Base-by-base conservation (phyloP, 2,797 vertebrate species). In the Rhynchonycteris naso region DNA sequence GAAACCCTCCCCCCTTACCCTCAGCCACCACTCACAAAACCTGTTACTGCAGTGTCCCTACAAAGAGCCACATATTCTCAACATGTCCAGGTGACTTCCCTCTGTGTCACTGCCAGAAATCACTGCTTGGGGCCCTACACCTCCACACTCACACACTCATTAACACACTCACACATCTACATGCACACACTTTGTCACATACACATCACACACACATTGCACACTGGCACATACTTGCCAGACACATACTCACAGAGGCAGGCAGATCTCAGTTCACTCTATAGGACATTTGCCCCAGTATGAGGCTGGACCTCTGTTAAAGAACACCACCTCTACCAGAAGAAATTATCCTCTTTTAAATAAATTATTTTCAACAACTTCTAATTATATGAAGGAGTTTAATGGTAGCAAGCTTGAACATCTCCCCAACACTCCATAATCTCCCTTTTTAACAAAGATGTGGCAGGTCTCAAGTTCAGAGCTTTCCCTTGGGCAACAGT, bases 311-410 rank as follows among this genome's bases (percentile, higher is more conserved):
- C 47, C 33, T 10, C n/a, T 28, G 43, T 43, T 65, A 50, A 35
- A 43, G 22, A 28, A 22, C 2, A 9, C 38, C 18, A 1, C 1
- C n/a, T 14, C 74, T 28, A 14, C 28, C 9, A 1, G 38, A 66
- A 81, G 63, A 30, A 81, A 91, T 30, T 43, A n/a, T 12, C 68
- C 80, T 28, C 83, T 82, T 72, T 85, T 50, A 35, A 93, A 56
- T 26, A 26, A 58, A 74, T 58, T 50, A 5, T 30, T 63, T 30
- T 68, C 91, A 91, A 54, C 91, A 50, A 19, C 30, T 47, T 69
- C 63, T 86, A 65, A 54, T 74, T 71, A 12, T 30, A 71, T 65
- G 26, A 16, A 63, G 52, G 65, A 22, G 5, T 35, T 54, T 18
- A 43, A 52, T 14, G 30, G 43, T 54, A 50, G 43, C 35, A 35